Evolutionary conservation across 2,888 invertebrate genomes (phyloP).

Genomic region (Eumerus sabulonum): DNA sequence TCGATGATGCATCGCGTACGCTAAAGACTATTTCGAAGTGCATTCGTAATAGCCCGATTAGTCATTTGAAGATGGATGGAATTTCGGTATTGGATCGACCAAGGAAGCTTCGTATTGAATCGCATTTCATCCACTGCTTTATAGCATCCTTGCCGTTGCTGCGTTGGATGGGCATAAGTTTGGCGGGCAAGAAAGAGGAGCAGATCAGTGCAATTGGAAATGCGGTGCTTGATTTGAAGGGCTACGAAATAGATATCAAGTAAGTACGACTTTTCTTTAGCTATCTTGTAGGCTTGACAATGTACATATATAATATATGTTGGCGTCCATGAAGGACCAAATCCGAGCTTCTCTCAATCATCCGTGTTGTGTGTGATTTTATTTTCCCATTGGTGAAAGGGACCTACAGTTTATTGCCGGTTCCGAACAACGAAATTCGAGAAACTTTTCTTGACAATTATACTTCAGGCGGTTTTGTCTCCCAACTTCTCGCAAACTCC

Average conservation of each 20-base stretch:
- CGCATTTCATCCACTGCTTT: slow-evolving; percentile 72
- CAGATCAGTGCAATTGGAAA: slow-evolving; percentile 74
- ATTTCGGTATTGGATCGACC: slow-evolving; percentile 73
- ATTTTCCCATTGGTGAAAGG: no score
- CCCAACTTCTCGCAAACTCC: no score
- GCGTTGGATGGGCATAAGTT: slow-evolving; percentile 74
- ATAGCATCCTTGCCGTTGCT: slow-evolving; percentile 72
- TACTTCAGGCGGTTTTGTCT: no score
- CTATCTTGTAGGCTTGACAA: no score
- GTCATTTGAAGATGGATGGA: slow-evolving; percentile 74
- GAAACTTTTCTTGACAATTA: no score
- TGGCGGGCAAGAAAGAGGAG: slow-evolving; percentile 73
- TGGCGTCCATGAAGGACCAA: no score
- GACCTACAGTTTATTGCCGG: no score
- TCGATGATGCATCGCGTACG: slow-evolving; percentile 73
- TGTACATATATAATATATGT: no score
- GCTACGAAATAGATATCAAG: slow-evolving; percentile 75
- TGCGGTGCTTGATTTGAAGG: slow-evolving; percentile 73
- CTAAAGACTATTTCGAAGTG: slow-evolving; percentile 72
- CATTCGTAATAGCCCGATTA: slow-evolving; percentile 73
- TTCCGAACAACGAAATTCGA: no score
- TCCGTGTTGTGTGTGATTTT: no score
- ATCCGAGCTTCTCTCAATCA: no score
- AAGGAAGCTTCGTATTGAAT: slow-evolving; percentile 72
- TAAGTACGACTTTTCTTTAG: slow-evolving; percentile 56